phyloP scores from a whole-genome alignment of 2,888 invertebrate species.

The Trissolcus brochymenae region DNA sequence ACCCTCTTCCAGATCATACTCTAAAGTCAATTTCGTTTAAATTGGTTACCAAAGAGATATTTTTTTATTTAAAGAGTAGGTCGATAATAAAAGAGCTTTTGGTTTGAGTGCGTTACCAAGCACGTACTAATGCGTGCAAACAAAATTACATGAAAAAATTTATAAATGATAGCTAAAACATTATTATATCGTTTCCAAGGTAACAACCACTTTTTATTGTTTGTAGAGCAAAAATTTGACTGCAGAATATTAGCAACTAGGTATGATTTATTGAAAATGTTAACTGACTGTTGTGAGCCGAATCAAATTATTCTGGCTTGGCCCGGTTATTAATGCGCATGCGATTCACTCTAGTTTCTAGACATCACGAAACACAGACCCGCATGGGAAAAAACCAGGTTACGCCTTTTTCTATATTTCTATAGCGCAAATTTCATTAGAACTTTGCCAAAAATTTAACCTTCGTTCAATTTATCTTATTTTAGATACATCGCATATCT shows the following conservation, averaged over 20 bases:
- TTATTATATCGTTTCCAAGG: not conserved
- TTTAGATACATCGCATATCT: no score
- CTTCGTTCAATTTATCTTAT: constrained; percentile 6
- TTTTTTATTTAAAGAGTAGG: constrained; percentile 2
- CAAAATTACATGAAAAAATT: no score
- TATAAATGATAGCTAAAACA: not conserved
- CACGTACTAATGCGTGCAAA: no score
- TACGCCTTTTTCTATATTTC: constrained; percentile 51
- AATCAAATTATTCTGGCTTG: constrained; percentile 60
- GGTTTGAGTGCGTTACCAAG: no score
- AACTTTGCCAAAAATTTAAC: constrained; percentile 37
- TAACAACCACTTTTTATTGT: not conserved
- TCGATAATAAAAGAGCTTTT: no score
- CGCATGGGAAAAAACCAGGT: constrained; percentile 57
- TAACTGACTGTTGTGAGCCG: constrained; percentile 36
- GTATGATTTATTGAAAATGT: constrained; percentile 18
- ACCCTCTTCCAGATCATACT: constrained; percentile 29
- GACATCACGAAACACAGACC: constrained; percentile 43
- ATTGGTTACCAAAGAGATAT: constrained; percentile 9
- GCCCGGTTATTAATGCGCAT: constrained; percentile 60
- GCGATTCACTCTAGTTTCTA: constrained; percentile 62
- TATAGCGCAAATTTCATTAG: constrained; percentile 31
- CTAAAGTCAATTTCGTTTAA: constrained; percentile 37
- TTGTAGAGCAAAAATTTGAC: not conserved
- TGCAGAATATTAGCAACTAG: not conserved